Evolutionary conservation across 2,797 vertebrate genomes (phyloP), one percentile per base, ranked within the genome.

Genomic region (Zalophus californianus): DNA sequence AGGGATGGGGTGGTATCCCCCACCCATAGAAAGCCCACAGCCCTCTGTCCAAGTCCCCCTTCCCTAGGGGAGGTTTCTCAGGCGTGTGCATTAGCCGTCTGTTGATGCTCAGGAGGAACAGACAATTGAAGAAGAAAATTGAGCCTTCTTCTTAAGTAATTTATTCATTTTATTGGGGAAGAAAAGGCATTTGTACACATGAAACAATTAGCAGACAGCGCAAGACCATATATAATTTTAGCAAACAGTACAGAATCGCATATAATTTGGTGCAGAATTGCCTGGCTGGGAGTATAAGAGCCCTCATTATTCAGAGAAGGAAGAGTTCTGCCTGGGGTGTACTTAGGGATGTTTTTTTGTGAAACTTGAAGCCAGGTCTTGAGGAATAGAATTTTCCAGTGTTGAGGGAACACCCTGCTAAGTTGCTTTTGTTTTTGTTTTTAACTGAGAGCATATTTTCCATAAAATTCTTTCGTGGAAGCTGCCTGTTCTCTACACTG

Each of bases 221-320:
- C 14, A 66, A 84, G 72, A 58, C 44, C 72, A 12, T 88, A 27
- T 91, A 5, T 96, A 77, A 94, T 97, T 94, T 96, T 54, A 94
- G 44, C 60, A 86, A 92, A 72, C n/a, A 86, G 83, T 88, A 72
- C 79, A 54, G 91, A 88, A 94, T 86, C 16, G 4, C 83, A 11
- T 96, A 12, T 95, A 89, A 93, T 93, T 87, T 91, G 93, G 73
- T 80, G 77, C 52, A 75, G 89, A 86, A 82, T 94, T 93, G 86
- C 77, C 93, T 94, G 95, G 70, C 32, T 86, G 68, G 78, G 75
- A 48, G 58, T 70, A 0, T 4, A 32, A 90, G 73, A 91, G 66
- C 21, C 73, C 18, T 68, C 52, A 16, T 93, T 52, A 48, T 68
- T 96, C 48, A 35, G 68, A 32, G 73, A 23, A 60, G 48, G 38